Percentiles rank a stretch among this genome's conserved stretches.
Evolutionary conservation across 2,888 invertebrate genomes (phyloP).

Genomic region (Villa cingulata): DNA sequence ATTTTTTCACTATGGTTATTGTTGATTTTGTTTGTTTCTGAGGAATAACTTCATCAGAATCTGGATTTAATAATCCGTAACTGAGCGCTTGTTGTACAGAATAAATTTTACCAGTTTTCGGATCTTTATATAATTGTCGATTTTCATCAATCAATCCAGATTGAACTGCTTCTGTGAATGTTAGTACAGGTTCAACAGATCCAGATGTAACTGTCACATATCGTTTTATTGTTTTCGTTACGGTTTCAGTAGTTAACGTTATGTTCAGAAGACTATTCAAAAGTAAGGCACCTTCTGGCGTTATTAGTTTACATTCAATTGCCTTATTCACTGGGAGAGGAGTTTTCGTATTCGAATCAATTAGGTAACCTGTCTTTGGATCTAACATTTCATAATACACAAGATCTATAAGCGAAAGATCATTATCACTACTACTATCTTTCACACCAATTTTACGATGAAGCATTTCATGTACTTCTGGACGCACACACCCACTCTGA

Average conservation of each 20-base stretch:
- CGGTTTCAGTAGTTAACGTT: slow-evolving; percentile 74
- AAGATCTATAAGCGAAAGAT: slow-evolving; percentile 74
- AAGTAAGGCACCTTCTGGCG: slow-evolving; percentile 75
- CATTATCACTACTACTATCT: slow-evolving; percentile 52
- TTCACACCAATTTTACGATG: slow-evolving; percentile 68
- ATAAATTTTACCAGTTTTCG: slow-evolving; percentile 55
- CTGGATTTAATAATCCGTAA: slow-evolving; percentile 55
- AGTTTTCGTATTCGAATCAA: slow-evolving; percentile 58
- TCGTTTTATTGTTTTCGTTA: slow-evolving; percentile 69
- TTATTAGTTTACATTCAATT: slow-evolving; percentile 69
- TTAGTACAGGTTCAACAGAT: slow-evolving; percentile 44
- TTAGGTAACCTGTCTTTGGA: slow-evolving; percentile 71
- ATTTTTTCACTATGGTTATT: slow-evolving; percentile 45
- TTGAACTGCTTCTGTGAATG: slow-evolving; percentile 63
- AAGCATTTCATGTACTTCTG: slow-evolving; percentile 78
- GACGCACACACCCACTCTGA: slow-evolving; percentile 60
- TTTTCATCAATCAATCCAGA: slow-evolving; percentile 68
- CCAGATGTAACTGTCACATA: slow-evolving; percentile 65
- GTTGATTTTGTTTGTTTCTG: slow-evolving; percentile 38
- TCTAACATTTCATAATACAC: slow-evolving; percentile 78
- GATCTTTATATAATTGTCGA: slow-evolving; percentile 62
- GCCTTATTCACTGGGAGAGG: slow-evolving; percentile 73
- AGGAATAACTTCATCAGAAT: slow-evolving; percentile 40
- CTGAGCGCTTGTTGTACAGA: slow-evolving; percentile 65
- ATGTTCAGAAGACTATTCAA: slow-evolving; percentile 75